Evolutionary conservation across 2,113 vertebrate genomes (phyloP).

Genomic region (Sapajus apella): DNA sequence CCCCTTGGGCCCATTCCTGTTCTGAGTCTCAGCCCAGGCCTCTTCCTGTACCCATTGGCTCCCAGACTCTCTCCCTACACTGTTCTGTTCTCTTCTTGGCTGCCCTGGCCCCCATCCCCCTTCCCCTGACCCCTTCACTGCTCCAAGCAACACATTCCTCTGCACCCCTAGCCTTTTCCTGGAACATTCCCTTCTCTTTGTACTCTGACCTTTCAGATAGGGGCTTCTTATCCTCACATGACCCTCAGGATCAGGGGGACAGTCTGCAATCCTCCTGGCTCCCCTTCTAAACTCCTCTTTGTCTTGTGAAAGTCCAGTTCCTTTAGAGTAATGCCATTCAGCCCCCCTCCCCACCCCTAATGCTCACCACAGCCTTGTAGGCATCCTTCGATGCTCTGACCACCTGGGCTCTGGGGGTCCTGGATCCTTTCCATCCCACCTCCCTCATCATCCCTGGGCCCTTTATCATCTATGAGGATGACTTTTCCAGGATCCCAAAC

Average conservation of each 20-base stretch:
- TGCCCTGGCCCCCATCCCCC: no score
- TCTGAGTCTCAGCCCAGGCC: background rate
- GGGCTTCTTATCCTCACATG: background rate
- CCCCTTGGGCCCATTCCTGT: background rate
- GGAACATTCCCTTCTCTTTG: background rate
- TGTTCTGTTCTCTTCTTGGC: background rate
- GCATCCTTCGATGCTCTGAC: background rate
- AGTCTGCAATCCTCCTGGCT: background rate
- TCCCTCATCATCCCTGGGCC: background rate
- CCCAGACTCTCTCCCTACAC: no score
- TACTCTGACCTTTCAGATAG: background rate
- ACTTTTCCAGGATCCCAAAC: background rate
- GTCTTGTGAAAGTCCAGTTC: background rate
- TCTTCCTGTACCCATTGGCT: background rate
- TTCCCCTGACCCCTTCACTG: no score
- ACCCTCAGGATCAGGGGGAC: background rate
- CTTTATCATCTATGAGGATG: background rate
- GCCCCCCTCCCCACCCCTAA: accelerated
- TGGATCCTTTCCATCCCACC: background rate
- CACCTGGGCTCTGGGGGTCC: background rate
- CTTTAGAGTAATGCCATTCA: background rate
- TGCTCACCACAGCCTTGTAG: background rate
- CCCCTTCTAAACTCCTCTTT: background rate
- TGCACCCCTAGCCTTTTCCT: background rate
- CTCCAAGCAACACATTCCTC: background rate